These are phyloP conservation scores for Tetrao urogallus DNA, from an alignment of 2,113 vertebrate genomes.

Conservation along the genomic window DNA sequence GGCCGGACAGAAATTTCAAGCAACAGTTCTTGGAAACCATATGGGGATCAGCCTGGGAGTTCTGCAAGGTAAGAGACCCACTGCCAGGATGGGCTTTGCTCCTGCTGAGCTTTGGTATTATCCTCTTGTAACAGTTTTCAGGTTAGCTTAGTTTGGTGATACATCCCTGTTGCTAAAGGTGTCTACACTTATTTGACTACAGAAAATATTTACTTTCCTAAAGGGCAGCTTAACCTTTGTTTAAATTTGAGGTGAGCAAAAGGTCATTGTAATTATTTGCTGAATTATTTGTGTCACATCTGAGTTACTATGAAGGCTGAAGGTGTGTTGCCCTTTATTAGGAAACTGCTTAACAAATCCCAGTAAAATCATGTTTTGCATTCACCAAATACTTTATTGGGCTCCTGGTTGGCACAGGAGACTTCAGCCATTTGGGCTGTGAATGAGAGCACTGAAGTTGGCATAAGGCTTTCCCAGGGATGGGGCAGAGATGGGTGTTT, in stretches of 20 bases:
- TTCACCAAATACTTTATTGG: slow-evolving; percentile 73
- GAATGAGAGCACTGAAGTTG: slow-evolving; percentile 58
- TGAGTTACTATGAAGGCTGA: slow-evolving; percentile 76
- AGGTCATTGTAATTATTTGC: slow-evolving; percentile 82
- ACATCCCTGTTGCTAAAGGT: slow-evolving; percentile 77
- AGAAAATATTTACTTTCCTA: slow-evolving; percentile 83
- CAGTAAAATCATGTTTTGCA: slow-evolving; percentile 63
- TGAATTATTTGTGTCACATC: slow-evolving; percentile 83
- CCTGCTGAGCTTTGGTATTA: slow-evolving; percentile 81
- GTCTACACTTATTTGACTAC: slow-evolving; percentile 77
- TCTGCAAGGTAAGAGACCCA: slow-evolving; percentile 86
- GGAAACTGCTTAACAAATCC: slow-evolving; percentile 67
- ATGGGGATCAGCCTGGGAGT: slow-evolving; percentile 81
- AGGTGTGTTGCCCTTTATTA: slow-evolving; percentile 79
- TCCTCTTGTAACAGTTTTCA: slow-evolving; percentile 64
- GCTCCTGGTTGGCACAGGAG: slow-evolving; percentile 62
- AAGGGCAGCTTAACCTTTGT: slow-evolving; percentile 85
- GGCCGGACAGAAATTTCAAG: slow-evolving; percentile 81
- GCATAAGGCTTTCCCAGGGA: slow-evolving; percentile 60
- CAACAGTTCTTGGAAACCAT: slow-evolving; percentile 85
- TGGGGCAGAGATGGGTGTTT: slow-evolving; percentile 13
- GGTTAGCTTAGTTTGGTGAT: slow-evolving; percentile 71
- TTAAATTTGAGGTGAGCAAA: slow-evolving; percentile 82
- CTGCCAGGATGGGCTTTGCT: slow-evolving; percentile 76
- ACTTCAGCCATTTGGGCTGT: slow-evolving; percentile 52